Conservation (phyloP, 1,140 invertebrate species). For the Calephelis nemesis region DNA sequence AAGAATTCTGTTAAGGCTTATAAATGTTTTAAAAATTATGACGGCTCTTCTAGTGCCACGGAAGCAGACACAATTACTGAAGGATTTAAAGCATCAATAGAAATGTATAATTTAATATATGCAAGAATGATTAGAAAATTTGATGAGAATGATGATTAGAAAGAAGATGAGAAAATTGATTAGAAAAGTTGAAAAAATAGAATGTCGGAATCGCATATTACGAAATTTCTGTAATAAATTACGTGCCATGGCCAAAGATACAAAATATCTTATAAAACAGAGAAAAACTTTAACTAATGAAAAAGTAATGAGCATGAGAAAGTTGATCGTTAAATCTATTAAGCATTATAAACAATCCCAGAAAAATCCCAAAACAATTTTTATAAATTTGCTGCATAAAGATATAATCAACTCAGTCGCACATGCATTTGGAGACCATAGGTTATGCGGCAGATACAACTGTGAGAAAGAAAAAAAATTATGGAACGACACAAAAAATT, state of each 20-base stretch:
- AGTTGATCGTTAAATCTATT: background rate
- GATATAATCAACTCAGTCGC: too few species aligned
- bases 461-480: too few species aligned
- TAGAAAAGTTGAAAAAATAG: too few species aligned
- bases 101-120: background rate
- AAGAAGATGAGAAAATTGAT: too few species aligned
- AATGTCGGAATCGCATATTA: background rate
- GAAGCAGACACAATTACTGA: background rate
- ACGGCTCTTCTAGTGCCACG: background rate
- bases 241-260: background rate
- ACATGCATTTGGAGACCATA: too few species aligned
- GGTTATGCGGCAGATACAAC: too few species aligned
- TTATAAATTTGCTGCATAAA: too few species aligned
- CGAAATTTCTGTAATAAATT: background rate
- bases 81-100: background rate
- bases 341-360: too few species aligned
- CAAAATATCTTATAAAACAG: background rate
- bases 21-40: background rate
- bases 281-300: background rate
- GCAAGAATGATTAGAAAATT: background rate
- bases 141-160: too few species aligned
- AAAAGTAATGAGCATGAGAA: background rate
- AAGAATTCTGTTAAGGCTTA: background rate
- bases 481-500: conserved; percentile 9
- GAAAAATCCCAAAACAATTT: too few species aligned